These are phyloP conservation scores for Oreonectes daqikongensis DNA, from an alignment of 2,797 vertebrate genomes.

Conservation along the genomic window DNA sequence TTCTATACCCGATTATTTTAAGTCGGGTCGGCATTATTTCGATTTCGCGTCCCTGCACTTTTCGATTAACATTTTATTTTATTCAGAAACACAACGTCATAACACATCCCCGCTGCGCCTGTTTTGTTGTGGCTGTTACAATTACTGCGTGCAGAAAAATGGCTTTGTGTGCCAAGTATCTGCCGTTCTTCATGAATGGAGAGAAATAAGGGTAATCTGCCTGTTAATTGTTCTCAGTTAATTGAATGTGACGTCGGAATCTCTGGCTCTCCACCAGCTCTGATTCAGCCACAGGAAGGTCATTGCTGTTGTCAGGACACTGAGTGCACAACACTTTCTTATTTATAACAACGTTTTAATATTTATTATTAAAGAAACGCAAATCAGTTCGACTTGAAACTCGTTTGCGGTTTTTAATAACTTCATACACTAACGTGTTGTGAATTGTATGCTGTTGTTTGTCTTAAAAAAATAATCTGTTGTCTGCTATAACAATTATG, in stretches of 20 bases:
- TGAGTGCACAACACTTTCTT: conserved; percentile 42
- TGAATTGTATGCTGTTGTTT: conserved; percentile 4
- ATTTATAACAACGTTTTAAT: background rate
- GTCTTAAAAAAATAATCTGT: background rate
- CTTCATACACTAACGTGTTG: background rate
- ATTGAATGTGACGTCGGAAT: conserved; percentile 94
- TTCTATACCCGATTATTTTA: background rate
- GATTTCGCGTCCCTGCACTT: background rate
- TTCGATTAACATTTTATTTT: background rate
- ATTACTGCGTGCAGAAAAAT: conserved; percentile 74
- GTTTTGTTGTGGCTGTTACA: conserved; percentile 74
- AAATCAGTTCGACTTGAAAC: conserved; percentile 2
- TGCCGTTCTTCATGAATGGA: conserved; percentile 69
- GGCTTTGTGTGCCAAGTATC: conserved; percentile 73
- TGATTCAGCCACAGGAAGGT: conserved; percentile 56
- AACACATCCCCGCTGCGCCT: conserved; percentile 65
- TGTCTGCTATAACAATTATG: too few relatives aligned
- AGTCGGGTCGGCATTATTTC: conserved; percentile 10
- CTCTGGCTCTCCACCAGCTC: conserved; percentile 72
- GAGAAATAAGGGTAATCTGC: conserved; percentile 81
- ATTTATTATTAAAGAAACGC: background rate
- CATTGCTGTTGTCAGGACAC: conserved; percentile 67
- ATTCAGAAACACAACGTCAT: conserved; percentile 52
- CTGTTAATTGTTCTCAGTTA: conserved; percentile 92
- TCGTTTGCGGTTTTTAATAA: background rate